Base-by-base conservation (phyloP, 2,888 invertebrate species). In the Polyploca ridens region DNA sequence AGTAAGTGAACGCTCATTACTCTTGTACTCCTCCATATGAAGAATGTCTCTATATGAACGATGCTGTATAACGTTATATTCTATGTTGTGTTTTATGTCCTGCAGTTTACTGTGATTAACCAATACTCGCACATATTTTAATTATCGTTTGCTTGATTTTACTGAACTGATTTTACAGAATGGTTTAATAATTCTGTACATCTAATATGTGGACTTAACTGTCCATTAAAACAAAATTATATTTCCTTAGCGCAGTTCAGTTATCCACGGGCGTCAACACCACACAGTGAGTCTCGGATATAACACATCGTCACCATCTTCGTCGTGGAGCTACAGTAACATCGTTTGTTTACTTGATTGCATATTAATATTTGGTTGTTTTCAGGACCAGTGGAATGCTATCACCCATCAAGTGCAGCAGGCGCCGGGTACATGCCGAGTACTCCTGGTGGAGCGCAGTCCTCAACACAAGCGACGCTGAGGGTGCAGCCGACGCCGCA, bases 211-310 rank as follows among this genome's bases (percentile, higher is more conserved):
- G 38, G 1, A 38, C 38, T 38, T 7, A 10, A 38, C 10, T 38
- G 10, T 10, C 38, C 38, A 38, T 10, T 7, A 13, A 13, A 41
- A 41, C 54, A 54, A 54, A 6, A 54, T 46, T 6, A 69, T 62
- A 78, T 85, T 90, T 90, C 88, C 91, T 93, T 90, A 93, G 85
- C 88, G 68, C 69, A 69, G 46, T 69, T 71, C 93, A 94, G 93
- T 85, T 93, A 94, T 89, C 93, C 93, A 83, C 88, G 93, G 88
- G 93, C 93, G 75, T 90, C 93, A 71, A 94, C 93, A 88, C 93
- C 93, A 85, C 93, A 93, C 79, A 90, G 92, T 94, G 83, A 94
- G 93, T 93, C 41, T 41, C 38, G 11, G 38, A 10, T 66, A 61
- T 62, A 64, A 58, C 16, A 4, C 16, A 27, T 41, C 19, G 6